These are phyloP conservation scores for Mormyrus hasselquistii DNA, from an alignment of 2,797 vertebrate genomes.

Conservation along the genomic window DNA sequence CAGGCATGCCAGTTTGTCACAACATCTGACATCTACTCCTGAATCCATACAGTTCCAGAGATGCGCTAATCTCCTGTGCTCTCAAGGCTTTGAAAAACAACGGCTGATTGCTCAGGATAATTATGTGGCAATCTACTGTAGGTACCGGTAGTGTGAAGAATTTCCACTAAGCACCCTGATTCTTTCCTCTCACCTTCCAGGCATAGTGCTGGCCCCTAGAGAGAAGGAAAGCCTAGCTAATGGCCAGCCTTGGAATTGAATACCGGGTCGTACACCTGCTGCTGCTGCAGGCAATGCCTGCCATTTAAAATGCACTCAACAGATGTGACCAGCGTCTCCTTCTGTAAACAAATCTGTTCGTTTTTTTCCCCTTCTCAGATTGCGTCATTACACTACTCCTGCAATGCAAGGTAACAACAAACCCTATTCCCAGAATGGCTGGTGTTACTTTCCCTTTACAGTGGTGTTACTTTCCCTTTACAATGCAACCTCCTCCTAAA, in stretches of 20 bases:
- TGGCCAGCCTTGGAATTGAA: slow-evolving; percentile 13
- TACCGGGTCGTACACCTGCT: slow-evolving; percentile 11
- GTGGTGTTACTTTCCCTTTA: background rate
- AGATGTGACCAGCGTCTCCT: slow-evolving; percentile 17
- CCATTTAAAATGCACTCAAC: slow-evolving; percentile 20
- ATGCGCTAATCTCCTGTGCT: background rate
- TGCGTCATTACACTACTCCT: background rate
- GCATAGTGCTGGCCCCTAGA: slow-evolving; percentile 16
- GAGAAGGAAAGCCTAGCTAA: slow-evolving; percentile 5
- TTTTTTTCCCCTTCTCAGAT: background rate
- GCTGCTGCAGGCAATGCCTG: slow-evolving; percentile 5
- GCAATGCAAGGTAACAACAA: slow-evolving; percentile 5
- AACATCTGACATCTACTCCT: background rate
- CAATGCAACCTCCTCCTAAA: background rate
- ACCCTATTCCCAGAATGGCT: background rate
- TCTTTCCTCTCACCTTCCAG: slow-evolving; percentile 16
- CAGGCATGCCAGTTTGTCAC: background rate
- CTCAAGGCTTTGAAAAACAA: background rate
- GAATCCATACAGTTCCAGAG: background rate
- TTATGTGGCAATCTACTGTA: background rate
- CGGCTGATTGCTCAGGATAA: background rate
- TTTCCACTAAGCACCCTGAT: slow-evolving; percentile 1
- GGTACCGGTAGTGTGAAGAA: background rate
- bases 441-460: background rate
- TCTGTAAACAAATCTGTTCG: slow-evolving; percentile 20